A percentile compares a stretch with the other conserved stretches of the same genome.
Conservation (phyloP, 2,113 vertebrate genomes). For the Columba janthina region DNA sequence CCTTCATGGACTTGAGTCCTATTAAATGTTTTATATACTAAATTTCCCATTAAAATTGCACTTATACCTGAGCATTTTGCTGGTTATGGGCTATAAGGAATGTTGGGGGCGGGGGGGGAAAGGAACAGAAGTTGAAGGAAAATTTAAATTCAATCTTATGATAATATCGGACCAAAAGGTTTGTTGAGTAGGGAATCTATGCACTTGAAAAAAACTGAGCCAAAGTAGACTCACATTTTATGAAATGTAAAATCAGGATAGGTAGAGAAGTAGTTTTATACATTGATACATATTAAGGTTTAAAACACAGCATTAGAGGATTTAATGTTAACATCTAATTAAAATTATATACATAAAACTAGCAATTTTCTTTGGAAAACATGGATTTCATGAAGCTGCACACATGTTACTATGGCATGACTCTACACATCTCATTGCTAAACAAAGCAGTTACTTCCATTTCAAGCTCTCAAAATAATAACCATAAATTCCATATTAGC, state of each 20-base stretch:
- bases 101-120: neutral
- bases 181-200: neutral
- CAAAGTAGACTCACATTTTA: neutral
- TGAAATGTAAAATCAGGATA: neutral
- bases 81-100: constrained; percentile 34
- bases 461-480: constrained; percentile 14
- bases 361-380: neutral
- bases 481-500: neutral
- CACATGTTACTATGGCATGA: neutral
- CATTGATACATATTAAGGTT: neutral
- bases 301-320: neutral
- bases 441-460: neutral
- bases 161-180: neutral
- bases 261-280: neutral
- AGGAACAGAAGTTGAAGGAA: constrained; percentile 25
- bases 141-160: neutral
- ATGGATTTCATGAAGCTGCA: neutral
- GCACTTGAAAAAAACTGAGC: neutral
- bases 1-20: neutral
- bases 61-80: constrained; percentile 7
- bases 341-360: neutral
- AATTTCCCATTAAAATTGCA: neutral
- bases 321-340: neutral
- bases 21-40: neutral
- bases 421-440: neutral